These are phyloP conservation scores for Cynaeus angustus DNA, from an alignment of 2,888 invertebrate genomes.

Conservation along the genomic window DNA sequence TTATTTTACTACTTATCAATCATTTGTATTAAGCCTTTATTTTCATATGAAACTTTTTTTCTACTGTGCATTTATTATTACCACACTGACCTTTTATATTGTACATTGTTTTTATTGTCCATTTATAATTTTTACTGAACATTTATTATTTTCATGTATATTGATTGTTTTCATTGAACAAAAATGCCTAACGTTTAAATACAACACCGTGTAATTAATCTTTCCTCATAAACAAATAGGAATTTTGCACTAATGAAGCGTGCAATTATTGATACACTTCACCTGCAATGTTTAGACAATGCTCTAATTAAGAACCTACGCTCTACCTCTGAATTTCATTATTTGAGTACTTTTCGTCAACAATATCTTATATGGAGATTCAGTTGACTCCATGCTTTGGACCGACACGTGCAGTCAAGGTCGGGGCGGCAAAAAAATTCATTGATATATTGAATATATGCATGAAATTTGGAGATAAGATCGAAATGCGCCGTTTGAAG, in stretches of 20 bases:
- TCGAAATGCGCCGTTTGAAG: neutral
- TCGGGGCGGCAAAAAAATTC: neutral
- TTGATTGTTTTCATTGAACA: too few relatives aligned
- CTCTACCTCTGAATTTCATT: conserved; percentile 6
- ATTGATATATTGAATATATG: neutral
- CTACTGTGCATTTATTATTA: too few relatives aligned
- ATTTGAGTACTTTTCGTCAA: neutral
- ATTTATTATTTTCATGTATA: too few relatives aligned
- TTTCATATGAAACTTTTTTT: too few relatives aligned
- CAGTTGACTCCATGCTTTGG: neutral
- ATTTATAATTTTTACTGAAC: too few relatives aligned
- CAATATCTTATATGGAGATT: conserved; percentile 1
- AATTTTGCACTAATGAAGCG: neutral
- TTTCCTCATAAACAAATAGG: neutral
- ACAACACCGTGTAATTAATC: too few relatives aligned
- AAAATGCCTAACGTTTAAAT: too few relatives aligned
- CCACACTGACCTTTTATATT: too few relatives aligned
- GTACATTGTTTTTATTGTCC: too few relatives aligned
- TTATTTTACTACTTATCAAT: too few relatives aligned
- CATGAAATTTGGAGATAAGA: conserved; percentile 1
- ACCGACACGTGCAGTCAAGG: conserved; percentile 19
- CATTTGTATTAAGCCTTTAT: too few relatives aligned
- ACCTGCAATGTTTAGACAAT: neutral
- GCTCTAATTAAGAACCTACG: neutral
- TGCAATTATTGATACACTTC: neutral